Conservation (phyloP, 2,113 vertebrate species). For the Cyanoderma ruficeps region DNA sequence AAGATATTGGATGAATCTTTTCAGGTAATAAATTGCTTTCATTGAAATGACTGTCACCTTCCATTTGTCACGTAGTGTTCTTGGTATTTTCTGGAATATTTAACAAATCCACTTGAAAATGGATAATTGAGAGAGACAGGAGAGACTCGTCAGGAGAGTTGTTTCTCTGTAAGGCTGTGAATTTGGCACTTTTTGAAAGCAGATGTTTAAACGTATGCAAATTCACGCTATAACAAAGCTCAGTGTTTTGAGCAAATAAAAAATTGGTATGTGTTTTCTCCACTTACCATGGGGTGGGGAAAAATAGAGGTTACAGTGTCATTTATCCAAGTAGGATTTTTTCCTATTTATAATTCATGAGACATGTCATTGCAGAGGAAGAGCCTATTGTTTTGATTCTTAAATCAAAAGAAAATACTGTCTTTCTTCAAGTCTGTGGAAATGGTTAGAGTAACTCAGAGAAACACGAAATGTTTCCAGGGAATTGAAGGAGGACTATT, state of each 20-base stretch:
- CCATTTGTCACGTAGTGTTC: not conserved
- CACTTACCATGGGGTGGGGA: not conserved
- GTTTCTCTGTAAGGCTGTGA: not conserved
- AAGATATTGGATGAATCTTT: not conserved
- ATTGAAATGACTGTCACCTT: not conserved
- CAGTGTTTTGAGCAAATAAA: not conserved
- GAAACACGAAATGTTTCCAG: not conserved
- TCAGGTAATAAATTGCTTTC: not conserved
- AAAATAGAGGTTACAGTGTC: not conserved
- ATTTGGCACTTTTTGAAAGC: not conserved
- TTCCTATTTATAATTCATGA: not conserved
- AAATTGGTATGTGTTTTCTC: not conserved
- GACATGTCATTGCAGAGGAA: not conserved
- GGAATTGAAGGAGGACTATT: not conserved
- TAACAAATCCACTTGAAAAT: not conserved
- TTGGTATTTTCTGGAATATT: conserved; percentile 13
- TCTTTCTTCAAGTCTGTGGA: not conserved
- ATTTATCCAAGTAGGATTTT: not conserved
- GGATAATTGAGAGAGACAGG: not conserved
- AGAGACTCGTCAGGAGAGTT: not conserved
- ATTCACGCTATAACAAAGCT: not conserved
- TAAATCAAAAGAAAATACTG: not conserved
- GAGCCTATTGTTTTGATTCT: not conserved
- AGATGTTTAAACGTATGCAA: not conserved
- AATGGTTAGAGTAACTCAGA: not conserved